Conservation (phyloP, 2,888 invertebrate genomes). For the Bimastos eiseni region DNA sequence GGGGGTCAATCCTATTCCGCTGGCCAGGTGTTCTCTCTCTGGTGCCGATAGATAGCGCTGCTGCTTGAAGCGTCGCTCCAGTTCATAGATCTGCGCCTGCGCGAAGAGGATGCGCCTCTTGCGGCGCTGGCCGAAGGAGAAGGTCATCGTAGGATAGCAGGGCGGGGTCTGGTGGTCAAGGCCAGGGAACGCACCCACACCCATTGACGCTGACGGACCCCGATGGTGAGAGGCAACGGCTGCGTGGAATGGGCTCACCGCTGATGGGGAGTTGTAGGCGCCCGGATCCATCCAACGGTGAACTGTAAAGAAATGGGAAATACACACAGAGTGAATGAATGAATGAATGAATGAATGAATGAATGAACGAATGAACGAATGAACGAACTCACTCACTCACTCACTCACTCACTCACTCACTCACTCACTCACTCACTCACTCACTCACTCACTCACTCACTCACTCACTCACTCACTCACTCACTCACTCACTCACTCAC, state of each 20-base stretch:
- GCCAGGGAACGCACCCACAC: neutral
- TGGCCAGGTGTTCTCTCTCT: constrained; percentile 92
- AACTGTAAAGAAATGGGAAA: neutral
- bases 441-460: too few relatives aligned
- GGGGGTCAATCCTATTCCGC: constrained; percentile 90
- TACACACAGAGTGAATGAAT: neutral
- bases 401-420: constrained; percentile 35
- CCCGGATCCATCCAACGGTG: constrained; percentile 4
- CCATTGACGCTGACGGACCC: neutral
- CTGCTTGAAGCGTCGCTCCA: constrained; percentile 94
- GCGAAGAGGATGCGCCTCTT: constrained; percentile 88
- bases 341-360: neutral
- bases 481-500: too few relatives aligned
- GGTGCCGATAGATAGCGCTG: constrained; percentile 97
- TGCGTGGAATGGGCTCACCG: neutral
- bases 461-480: too few relatives aligned
- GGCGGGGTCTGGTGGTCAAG: neutral
- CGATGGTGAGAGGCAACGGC: constrained; percentile 2
- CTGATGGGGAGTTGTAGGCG: neutral
- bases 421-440: too few relatives aligned
- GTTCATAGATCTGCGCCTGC: constrained; percentile 81
- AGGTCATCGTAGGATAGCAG: neutral
- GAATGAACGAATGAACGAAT: neutral
- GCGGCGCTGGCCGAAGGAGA: constrained; percentile 68
- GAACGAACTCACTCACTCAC: constrained; percentile 30